Base-by-base conservation (phyloP, 2,113 vertebrate genomes). In the Gallinago media region DNA sequence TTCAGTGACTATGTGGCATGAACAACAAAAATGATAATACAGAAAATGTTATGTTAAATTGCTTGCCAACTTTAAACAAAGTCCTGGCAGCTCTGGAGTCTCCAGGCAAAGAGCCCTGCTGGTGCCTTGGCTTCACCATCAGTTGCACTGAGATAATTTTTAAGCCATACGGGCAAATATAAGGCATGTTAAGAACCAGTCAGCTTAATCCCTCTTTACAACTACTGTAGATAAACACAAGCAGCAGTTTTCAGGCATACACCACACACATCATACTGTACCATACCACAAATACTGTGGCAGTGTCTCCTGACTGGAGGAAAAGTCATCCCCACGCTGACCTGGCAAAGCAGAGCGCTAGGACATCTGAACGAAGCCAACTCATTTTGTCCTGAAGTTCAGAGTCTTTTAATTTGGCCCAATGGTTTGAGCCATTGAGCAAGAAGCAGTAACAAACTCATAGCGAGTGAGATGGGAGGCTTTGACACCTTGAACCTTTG, bases 211-310 rank as follows among this genome's bases (percentile, higher is more conserved):
- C 21, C 23, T 47, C 63, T 26, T 62, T 55, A 54, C 40, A 47
- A 42, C 25, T 20, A 8, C 12, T 1, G 8, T 3, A 47, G 26
- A 34, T 2, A 25, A 67, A 27, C 17, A 42, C 21, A 27, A 32
- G 42, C 8, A 8, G 13, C 2, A 38, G 31, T 11, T 81, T n/a
- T 26, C 42, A 49, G 32, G 42, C 55, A 27, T 26, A 25, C 18
- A 44, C 15, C 22, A 40, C 6, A 18, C 6, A 38, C 4, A 21
- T 10, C 22, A 8, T 4, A 18, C 46, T 32, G 2, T 4, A 49
- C 8, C 32, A 1, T 3, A 23, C 7, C 42, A 32, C n/a, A 46
- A 77, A 20, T 8, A 11, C 10, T 1, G 5, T 11, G 15, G 32
- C 44, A 46, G 50, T 29, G 27, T 16, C 27, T 29, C 18, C 11